Evolutionary conservation across 2,113 vertebrate species (phyloP).

Genomic region (Rhinichthys klamathensis): DNA sequence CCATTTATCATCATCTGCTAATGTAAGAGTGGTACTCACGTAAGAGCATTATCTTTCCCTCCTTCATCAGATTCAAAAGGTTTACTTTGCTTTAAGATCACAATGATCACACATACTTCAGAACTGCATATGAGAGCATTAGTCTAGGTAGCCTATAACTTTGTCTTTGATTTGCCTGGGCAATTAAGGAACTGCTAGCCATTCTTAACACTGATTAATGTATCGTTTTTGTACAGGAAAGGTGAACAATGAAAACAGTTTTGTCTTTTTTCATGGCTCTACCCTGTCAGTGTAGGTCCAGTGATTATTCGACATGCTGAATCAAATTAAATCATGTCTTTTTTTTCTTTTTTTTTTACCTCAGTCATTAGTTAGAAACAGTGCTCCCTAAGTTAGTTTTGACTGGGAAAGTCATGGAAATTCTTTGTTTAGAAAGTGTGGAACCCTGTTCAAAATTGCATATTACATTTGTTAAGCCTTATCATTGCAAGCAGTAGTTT

Average conservation of each 20-base stretch:
- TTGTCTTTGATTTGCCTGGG: neutral
- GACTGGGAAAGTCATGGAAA: neutral
- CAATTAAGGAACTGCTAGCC: neutral
- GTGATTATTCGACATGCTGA: slow-evolving; percentile 3
- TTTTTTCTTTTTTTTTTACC: neutral
- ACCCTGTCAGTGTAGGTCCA: neutral
- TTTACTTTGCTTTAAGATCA: neutral
- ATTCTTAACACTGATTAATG: neutral
- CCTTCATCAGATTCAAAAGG: neutral
- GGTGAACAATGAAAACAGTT: neutral
- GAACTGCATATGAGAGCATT: neutral
- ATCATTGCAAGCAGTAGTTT: neutral
- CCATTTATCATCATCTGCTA: neutral
- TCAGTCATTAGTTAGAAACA: neutral
- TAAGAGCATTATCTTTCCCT: neutral
- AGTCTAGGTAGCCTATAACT: neutral
- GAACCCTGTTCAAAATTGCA: neutral
- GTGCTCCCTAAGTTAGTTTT: neutral
- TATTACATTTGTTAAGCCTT: neutral
- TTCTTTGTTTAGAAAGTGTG: neutral
- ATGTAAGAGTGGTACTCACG: neutral
- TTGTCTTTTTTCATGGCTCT: neutral
- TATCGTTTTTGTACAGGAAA: neutral
- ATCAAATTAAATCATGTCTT: neutral
- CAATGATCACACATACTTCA: neutral